These are phyloP conservation scores for Doryteuthis pealeii DNA, from an alignment of 1,140 invertebrate species.

Conservation along the genomic window DNA sequence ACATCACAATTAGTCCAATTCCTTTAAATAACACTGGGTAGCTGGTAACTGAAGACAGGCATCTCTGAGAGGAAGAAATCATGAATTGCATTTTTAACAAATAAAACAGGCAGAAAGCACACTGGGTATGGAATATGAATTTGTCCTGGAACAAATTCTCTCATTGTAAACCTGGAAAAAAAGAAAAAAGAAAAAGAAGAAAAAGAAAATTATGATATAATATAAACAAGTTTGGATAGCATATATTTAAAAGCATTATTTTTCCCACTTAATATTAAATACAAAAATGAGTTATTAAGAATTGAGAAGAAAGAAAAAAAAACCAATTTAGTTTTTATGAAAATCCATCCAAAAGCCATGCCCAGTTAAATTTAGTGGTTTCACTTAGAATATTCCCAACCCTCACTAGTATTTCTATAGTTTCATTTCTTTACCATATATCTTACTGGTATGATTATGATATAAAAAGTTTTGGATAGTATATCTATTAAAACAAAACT, in stretches of 20 bases:
- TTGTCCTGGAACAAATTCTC: not conserved
- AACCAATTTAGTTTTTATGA: not conserved
- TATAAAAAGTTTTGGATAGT: too few relatives aligned
- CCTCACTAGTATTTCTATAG: too few relatives aligned
- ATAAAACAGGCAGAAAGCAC: conserved; percentile 15
- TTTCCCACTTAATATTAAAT: not conserved
- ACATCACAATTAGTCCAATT: not conserved
- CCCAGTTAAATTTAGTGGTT: not conserved
- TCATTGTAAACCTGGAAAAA: conserved; percentile 10
- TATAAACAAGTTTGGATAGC: not conserved
- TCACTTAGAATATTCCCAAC: too few relatives aligned
- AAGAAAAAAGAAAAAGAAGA: not conserved
- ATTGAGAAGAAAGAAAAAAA: not conserved
- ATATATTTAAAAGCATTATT: not conserved
- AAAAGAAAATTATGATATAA: not conserved
- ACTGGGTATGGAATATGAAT: conserved; percentile 9
- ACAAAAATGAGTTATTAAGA: not conserved
- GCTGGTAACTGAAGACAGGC: not conserved
- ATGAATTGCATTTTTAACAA: conserved; percentile 5
- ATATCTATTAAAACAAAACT: too few relatives aligned
- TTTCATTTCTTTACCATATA: too few relatives aligned
- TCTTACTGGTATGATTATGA: too few relatives aligned
- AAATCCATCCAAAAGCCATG: not conserved
- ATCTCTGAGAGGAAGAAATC: conserved; percentile 1
- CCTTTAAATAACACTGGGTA: not conserved